Evolutionary conservation across 1,140 invertebrate species (phyloP).

Genomic region (Brachionus plicatilis): DNA sequence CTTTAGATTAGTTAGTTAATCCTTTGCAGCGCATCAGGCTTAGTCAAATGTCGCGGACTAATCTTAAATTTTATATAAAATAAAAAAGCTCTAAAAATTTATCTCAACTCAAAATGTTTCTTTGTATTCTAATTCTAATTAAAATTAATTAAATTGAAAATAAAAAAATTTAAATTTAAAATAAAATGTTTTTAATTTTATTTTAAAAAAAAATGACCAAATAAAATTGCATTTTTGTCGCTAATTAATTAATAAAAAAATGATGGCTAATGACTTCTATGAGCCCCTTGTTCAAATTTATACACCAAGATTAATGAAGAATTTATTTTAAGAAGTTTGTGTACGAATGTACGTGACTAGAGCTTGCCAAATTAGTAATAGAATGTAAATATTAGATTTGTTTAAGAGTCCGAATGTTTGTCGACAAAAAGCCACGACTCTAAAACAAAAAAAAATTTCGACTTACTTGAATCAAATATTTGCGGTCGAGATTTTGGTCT

Average conservation of each 20-base stretch:
- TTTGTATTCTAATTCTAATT: too few species aligned
- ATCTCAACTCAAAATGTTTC: too few species aligned
- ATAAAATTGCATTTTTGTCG: not conserved
- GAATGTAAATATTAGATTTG: not conserved
- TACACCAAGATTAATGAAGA: not conserved
- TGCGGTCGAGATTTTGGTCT: not conserved
- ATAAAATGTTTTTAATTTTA: not conserved
- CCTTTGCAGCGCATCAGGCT: not conserved
- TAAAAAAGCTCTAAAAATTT: not conserved
- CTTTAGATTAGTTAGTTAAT: not conserved
- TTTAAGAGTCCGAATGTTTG: not conserved
- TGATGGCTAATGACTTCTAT: not conserved
- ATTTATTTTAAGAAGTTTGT: not conserved
- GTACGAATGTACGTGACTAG: not conserved
- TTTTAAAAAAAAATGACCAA: not conserved
- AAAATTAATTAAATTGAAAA: not conserved
- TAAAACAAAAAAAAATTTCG: not conserved
- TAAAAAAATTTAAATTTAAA: not conserved
- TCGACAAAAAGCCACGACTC: not conserved
- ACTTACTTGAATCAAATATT: constrained; percentile 31
- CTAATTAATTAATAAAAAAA: not conserved
- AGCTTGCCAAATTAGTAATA: not conserved
- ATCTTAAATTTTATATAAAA: not conserved
- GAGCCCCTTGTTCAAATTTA: not conserved
- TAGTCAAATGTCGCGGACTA: not conserved